Base-by-base conservation (phyloP, 1,140 invertebrate species). In the Listronotus oregonensis region DNA sequence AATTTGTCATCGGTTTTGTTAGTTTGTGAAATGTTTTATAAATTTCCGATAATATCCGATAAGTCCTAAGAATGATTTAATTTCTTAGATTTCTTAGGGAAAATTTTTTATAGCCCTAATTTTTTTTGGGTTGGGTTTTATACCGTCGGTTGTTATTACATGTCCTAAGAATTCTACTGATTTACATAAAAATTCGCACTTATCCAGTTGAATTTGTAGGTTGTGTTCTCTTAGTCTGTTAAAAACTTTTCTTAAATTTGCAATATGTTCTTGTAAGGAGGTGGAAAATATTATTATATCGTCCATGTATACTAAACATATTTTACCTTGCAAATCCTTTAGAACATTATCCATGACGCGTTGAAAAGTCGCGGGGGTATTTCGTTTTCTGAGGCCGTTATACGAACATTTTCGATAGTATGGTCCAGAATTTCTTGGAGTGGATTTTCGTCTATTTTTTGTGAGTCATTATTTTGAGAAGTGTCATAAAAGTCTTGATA, bases 361-460 rank as follows among this genome's bases (percentile, higher is more conserved):
- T 66, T 83, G 79, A 64, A 83, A 82, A 8, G 80, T 80, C 0
- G 74, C 71, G 3, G 80, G 78, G 0, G 77, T 27, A 14, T 14
- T 11, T 50, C 8, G 15, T 43, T 32, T 59, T 47, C 12, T 39
- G n/a, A n/a, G n/a, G n/a, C n/a, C n/a, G n/a, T n/a, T n/a, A n/a
- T n/a, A n/a, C n/a, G n/a, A n/a, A n/a, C 18, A 34, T 58, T 58
- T 58, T 31, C 6, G 21, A 9, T 15, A 15, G 14, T 15, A n/a
- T 58, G 8, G 6, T 32, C 11, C 7, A n/a, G 8, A 18, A 10
- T 12, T n/a, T 10, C 6, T 18, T 44, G 17, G n/a, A n/a, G n/a
- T n/a, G n/a, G n/a, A n/a, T 44, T 43, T 10, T 8, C 7, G 17
- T n/a, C 14, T 14, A 11, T n/a, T n/a, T n/a, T n/a, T n/a, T n/a